A percentile compares a stretch with the other conserved stretches of the same genome.
These are phyloP conservation scores for Amphimallon solstitiale DNA, from an alignment of 2,888 invertebrate species.

Conservation along the genomic window DNA sequence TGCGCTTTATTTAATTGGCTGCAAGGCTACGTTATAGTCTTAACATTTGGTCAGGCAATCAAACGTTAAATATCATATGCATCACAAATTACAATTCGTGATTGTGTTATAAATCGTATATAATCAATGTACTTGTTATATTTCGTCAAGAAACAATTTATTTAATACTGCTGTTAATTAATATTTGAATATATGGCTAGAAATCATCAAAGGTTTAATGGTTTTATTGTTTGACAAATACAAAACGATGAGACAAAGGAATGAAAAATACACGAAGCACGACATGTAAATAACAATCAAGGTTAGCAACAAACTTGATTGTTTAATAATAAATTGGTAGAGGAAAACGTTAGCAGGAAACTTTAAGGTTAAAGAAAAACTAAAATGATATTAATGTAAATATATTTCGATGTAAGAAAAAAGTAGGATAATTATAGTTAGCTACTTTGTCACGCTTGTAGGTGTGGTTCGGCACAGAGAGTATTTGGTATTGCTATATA, in stretches of 20 bases:
- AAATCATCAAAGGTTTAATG: conserved; percentile 19
- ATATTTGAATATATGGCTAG: conserved; percentile 17
- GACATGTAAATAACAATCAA: conserved; percentile 14
- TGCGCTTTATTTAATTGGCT: not conserved
- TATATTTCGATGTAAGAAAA: not conserved
- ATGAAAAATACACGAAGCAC: not conserved
- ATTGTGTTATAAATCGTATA: conserved; percentile 18
- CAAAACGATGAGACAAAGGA: not conserved
- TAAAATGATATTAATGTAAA: not conserved
- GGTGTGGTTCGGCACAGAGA: too few species aligned
- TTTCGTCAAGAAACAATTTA: conserved; percentile 7
- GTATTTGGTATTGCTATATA: too few species aligned
- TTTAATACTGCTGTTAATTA: not conserved
- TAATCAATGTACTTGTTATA: conserved; percentile 13
- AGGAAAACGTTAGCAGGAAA: not conserved
- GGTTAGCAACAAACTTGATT: conserved; percentile 3
- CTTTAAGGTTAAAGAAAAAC: conserved; percentile 3
- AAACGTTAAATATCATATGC: not conserved
- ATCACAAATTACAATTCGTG: conserved; percentile 17
- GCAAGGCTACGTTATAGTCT: not conserved
- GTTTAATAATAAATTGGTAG: not conserved
- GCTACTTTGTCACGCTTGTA: too few species aligned
- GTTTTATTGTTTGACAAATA: conserved; percentile 8
- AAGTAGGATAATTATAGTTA: too few species aligned
- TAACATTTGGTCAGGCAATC: conserved; percentile 1